Evolutionary conservation across 2,888 invertebrate genomes (phyloP).

Genomic region (Lasioglossum malachurum): DNA sequence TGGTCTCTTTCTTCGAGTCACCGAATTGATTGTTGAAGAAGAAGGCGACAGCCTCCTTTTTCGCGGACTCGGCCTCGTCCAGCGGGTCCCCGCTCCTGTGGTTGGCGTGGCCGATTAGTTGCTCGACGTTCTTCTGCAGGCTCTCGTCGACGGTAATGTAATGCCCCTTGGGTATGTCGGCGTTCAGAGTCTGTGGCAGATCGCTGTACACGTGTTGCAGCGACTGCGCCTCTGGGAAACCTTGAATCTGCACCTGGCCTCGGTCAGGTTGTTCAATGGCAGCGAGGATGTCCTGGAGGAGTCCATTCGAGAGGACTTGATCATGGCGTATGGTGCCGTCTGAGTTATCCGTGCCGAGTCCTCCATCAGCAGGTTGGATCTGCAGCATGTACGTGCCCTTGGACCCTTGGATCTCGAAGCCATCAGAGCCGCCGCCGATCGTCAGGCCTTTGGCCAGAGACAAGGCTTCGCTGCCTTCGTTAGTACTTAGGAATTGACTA

Average conservation of each 20-base stretch:
- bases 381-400: conserved; percentile 90
- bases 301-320: conserved; percentile 91
- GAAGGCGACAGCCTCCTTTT: conserved; percentile 76
- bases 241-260: conserved; percentile 76
- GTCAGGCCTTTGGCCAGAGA: conserved; percentile 77
- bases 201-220: conserved; percentile 73
- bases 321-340: conserved; percentile 88
- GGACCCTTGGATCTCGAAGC: conserved; percentile 85
- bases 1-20: conserved; percentile 72
- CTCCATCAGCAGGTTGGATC: conserved; percentile 89
- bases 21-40: conserved; percentile 78
- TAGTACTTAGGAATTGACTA: conserved; percentile 75
- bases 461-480: conserved; percentile 79
- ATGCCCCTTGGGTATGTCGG: conserved; percentile 47
- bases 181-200: conserved; percentile 56
- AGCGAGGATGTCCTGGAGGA: conserved; percentile 92
- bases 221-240: conserved; percentile 70
- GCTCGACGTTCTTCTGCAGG: conserved; percentile 12
- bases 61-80: conserved; percentile 50
- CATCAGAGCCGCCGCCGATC: conserved; percentile 73
- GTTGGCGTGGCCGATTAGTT: conserved; percentile 35
- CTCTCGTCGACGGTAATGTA: conserved; percentile 53
- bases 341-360: conserved; percentile 85
- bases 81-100: conserved; percentile 52
- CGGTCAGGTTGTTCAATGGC: conserved; percentile 91